Evolutionary conservation across 2,797 vertebrate genomes (phyloP), one percentile per base, ranked within the genome.

Genomic region (Anas flavirostris): DNA sequence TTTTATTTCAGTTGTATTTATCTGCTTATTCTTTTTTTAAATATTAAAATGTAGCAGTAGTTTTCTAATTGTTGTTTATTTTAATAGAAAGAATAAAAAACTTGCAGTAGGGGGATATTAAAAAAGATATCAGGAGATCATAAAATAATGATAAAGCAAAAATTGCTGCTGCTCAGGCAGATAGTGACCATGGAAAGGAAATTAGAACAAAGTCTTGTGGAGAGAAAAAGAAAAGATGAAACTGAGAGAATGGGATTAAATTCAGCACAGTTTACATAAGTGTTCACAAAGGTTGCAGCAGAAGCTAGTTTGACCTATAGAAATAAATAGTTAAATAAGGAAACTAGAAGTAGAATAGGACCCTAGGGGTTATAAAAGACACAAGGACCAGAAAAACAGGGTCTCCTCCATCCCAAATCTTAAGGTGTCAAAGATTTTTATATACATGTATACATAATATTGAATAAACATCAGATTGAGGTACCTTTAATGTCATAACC

Each of bases 71-170:
- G 17, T 2, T 81, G 16, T 88, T 95, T 92, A 72, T 93, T 94
- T 95, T 68, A 64, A 48, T 44, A 58, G 88, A 68, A 90, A 37
- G 5, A 6, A 23, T 52, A 75, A 68, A 84, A 94, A 90, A 7
- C 69, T 70, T 93, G 73, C 62, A 41, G n/a, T 22, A 80, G 48
- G 17, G 37, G n/a, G 39, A 93, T 95, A 94, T 94, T 86, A 94
- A 81, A 94, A 88, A 93, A 69, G 82, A 77, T 94, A 94, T 94
- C 72, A 62, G 18, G 44, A 90, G 82, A 91, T 90, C 60, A 70
- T 29, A n/a, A 63, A 81, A 53, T 75, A 88, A 90, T 0, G 53
- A 95, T 93, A 95, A 93, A 88, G n/a, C 23, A 86, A 78, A 86
- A 88, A 56, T 29, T 86, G 35, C 15, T 83, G 62, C 73, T 75